Base-by-base conservation (phyloP, 1,140 invertebrate species). In the Drosophila melanogaster region DNA sequence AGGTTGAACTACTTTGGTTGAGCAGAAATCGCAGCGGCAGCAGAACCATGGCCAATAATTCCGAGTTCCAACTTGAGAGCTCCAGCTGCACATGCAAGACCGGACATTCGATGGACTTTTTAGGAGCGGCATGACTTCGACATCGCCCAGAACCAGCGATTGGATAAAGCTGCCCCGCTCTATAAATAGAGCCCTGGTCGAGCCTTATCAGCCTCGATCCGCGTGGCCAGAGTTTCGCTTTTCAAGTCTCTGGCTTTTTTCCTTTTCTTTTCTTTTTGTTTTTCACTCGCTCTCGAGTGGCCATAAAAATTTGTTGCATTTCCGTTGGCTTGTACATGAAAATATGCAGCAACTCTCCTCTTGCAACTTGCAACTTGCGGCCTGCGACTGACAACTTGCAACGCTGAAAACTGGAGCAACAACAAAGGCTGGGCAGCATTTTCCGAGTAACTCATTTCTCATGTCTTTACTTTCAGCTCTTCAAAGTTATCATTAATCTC, bases 401-500 rank as follows among this genome's bases (percentile, higher is more conserved):
- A 30, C 30, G 44, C 50, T 57, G 53, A 70, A 71, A 71, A 71
- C 65, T 71, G 37, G 67, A 87, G 70, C 79, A 83, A 67, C 77
- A 87, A 81, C 83, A 81, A 75, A 79, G 79, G 59, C 58, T 55
- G 37, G 58, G 55, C 60, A 76, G 77, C 77, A 78, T 77, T 79
- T 89, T 89, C 84, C 84, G 69, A 75, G 80, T 87, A 87, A 87
- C 79, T 89, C 75, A 87, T 84, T 89, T 89, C 84, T 60, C 79
- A 89, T 79, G 83, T 65, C 70, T 77, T 77, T 61, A 58, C 70
- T 76, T 74, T 79, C 77, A 79, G 54, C 69, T 73, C 47, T 53
- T 65, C 69, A 65, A 70, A 65, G 53, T 76, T 76, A 77, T 77
- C 74, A 76, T 77, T 60, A 76, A 77, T 77, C 74, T 76, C 41